Evolutionary conservation across 1,140 invertebrate genomes (phyloP).

Genomic region (Bombus fervidus): DNA sequence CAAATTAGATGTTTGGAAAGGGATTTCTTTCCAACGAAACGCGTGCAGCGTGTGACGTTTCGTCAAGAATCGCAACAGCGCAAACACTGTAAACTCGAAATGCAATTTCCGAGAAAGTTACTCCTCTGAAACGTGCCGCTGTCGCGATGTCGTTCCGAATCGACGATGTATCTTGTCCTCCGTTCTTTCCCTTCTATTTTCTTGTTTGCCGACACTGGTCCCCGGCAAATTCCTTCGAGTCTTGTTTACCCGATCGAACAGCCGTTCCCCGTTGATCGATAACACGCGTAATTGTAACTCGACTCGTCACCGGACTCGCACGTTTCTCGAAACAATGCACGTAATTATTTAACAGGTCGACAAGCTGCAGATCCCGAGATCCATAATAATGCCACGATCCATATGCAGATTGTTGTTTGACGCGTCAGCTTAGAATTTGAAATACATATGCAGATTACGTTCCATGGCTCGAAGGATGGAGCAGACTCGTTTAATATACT

Average conservation of each 20-base stretch:
- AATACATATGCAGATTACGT: constrained; percentile 38
- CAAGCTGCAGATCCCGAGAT: not conserved
- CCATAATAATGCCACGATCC: constrained; percentile 16
- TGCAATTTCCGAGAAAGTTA: constrained; percentile 8
- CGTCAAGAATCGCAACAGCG: not conserved
- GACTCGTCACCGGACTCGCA: not conserved
- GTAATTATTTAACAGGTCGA: constrained; percentile 22
- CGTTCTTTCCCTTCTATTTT: not conserved
- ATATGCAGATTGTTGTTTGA: constrained; percentile 43
- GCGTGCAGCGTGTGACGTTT: not conserved
- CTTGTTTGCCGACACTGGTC: not conserved
- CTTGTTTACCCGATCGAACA: not conserved
- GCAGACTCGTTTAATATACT: constrained; percentile 2
- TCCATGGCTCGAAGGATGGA: not conserved
- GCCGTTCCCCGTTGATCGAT: not conserved
- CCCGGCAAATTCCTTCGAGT: not conserved
- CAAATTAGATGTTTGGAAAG: not conserved
- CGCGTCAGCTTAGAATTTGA: constrained; percentile 11
- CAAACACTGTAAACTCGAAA: not conserved
- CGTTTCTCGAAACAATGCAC: too few relatives aligned
- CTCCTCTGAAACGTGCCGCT: not conserved
- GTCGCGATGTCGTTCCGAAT: too few relatives aligned
- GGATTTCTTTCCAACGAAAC: not conserved
- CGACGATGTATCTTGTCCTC: not conserved
- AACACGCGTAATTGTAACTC: not conserved